A percentile compares a stretch with the other conserved stretches of the same genome.
Evolutionary conservation across 2,888 invertebrate genomes (phyloP).

Genomic region (Andrena bucephala): DNA sequence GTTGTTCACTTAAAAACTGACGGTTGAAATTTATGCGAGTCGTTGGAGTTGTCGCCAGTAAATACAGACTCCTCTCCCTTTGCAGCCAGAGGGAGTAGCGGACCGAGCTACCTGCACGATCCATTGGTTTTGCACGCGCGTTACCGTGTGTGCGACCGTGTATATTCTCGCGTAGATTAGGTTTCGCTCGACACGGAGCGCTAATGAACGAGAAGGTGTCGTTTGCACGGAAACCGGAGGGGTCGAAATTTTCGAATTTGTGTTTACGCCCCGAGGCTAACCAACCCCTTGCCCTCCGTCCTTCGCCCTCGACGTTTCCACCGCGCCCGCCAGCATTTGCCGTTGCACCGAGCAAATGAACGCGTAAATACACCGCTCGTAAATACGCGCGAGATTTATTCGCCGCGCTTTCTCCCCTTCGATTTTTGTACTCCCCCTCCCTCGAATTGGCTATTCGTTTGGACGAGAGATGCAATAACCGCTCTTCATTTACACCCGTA

Average conservation of each 20-base stretch:
- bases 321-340: constrained; percentile 16
- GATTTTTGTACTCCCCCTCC: neutral
- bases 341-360: constrained; percentile 58
- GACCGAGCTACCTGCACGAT: constrained; percentile 49
- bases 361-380: constrained; percentile 60
- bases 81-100: neutral
- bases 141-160: constrained; percentile 30
- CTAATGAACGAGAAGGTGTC: constrained; percentile 79
- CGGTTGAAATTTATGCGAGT: constrained; percentile 77
- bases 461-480: neutral
- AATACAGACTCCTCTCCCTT: constrained; percentile 48
- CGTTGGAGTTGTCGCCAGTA: constrained; percentile 68
- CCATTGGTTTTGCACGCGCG: constrained; percentile 61
- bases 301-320: neutral
- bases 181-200: constrained; percentile 73
- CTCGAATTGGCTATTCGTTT: neutral
- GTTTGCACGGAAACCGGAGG: constrained; percentile 70
- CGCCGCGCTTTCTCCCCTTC: constrained; percentile 11
- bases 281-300: constrained; percentile 11
- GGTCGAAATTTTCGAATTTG: constrained; percentile 72
- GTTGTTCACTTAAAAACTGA: constrained; percentile 71
- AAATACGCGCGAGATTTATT: constrained; percentile 67
- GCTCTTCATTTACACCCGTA: neutral
- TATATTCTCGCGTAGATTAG: constrained; percentile 66
- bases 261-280: constrained; percentile 64